Evolutionary conservation across 2,888 invertebrate genomes (phyloP).

Genomic region (Mellilla xanthometata): DNA sequence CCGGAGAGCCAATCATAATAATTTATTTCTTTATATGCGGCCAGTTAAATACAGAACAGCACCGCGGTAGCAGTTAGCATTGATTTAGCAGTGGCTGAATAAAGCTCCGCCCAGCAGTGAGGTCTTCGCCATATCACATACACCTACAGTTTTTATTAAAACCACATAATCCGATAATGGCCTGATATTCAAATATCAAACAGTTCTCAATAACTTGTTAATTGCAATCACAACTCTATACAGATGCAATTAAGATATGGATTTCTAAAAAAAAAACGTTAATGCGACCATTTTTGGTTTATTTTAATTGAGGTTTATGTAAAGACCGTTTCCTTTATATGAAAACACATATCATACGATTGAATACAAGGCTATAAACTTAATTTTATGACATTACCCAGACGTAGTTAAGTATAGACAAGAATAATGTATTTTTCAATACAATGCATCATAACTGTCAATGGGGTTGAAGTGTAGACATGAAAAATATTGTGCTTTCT

Average conservation of each 20-base stretch:
- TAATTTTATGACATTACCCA: constrained; percentile 1
- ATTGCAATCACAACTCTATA: constrained; percentile 15
- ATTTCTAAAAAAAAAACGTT: too few relatives aligned
- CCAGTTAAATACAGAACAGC: constrained; percentile 38
- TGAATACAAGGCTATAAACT: not conserved
- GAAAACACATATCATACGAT: not conserved
- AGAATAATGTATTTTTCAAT: constrained; percentile 10
- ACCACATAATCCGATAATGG: constrained; percentile 15
- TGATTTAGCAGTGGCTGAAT: constrained; percentile 37
- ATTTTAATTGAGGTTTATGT: not conserved
- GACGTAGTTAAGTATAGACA: not conserved
- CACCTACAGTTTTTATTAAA: constrained; percentile 9
- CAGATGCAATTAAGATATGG: constrained; percentile 12
- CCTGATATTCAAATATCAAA: constrained; percentile 14
- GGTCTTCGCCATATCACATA: constrained; percentile 8
- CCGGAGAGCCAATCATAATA: constrained; percentile 52
- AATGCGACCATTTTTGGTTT: constrained; percentile 8
- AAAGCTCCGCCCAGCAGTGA: constrained; percentile 34
- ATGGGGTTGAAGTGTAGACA: constrained; percentile 64
- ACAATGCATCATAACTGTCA: constrained; percentile 45
- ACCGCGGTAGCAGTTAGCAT: constrained; percentile 22
- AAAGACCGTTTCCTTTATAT: constrained; percentile 9
- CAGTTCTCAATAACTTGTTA: constrained; percentile 5
- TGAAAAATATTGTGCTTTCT: constrained; percentile 77
- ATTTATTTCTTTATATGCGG: constrained; percentile 57